Conservation (phyloP, 1,140 invertebrate genomes). For the Trinorchestia longiramus region DNA sequence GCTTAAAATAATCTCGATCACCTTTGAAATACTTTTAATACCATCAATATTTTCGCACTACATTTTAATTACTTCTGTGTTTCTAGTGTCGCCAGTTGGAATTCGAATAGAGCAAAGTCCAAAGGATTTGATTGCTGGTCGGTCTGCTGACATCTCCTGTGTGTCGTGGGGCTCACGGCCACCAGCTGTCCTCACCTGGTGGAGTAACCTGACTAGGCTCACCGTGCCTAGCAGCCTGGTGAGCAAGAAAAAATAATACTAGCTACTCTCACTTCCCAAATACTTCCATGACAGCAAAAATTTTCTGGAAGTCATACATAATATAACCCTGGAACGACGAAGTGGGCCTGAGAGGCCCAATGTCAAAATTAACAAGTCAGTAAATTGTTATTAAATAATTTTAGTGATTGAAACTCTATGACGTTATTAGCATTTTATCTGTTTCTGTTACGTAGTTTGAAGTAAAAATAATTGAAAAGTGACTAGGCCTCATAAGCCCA, state of each 20-base stretch:
- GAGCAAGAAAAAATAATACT: neutral
- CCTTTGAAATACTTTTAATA: neutral
- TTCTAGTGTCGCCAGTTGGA: constrained; percentile 67
- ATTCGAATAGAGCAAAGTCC: constrained; percentile 63
- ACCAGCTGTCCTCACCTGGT: constrained; percentile 67
- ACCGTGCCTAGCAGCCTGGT: constrained; percentile 23
- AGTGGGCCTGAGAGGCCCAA: neutral
- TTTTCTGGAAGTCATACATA: no score
- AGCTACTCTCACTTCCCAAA: neutral
- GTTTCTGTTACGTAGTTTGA: no score
- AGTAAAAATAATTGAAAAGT: no score
- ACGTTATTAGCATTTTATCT: no score
- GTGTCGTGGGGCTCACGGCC: constrained; percentile 67
- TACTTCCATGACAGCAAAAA: neutral
- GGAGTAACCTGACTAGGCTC: constrained; percentile 55
- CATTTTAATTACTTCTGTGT: neutral
- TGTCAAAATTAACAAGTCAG: neutral
- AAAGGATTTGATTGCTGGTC: constrained; percentile 65
- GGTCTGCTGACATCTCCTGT: constrained; percentile 65
- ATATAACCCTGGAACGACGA: neutral
- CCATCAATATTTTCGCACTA: neutral
- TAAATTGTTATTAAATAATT: no score
- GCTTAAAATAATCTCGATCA: neutral
- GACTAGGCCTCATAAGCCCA: no score
- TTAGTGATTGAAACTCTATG: no score